Conservation (phyloP, 2,888 invertebrate species). For the Trichogramma evanescens region DNA sequence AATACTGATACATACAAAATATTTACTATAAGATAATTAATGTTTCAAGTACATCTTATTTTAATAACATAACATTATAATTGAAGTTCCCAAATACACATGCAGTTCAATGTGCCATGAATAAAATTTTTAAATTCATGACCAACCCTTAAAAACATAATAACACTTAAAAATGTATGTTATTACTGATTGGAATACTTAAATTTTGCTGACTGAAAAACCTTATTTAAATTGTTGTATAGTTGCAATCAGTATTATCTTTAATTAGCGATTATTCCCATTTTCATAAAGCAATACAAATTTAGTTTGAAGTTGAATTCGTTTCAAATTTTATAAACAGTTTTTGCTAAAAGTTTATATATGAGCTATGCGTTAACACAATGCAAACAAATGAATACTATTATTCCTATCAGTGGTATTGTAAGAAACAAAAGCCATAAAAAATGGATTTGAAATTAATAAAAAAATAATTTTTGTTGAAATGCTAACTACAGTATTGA, state of each 20-base stretch:
- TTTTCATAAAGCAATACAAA: too few relatives aligned
- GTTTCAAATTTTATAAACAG: too few relatives aligned
- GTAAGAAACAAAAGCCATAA: background rate
- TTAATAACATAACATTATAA: too few relatives aligned
- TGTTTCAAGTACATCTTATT: too few relatives aligned
- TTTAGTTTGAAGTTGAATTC: too few relatives aligned
- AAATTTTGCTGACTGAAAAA: background rate
- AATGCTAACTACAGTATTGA: background rate
- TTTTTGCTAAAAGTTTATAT: too few relatives aligned
- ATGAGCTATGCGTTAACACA: too few relatives aligned
- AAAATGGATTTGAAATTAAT: background rate
- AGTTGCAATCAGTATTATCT: background rate
- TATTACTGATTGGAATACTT: background rate
- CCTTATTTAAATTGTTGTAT: too few relatives aligned
- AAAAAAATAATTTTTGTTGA: background rate
- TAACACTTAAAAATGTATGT: background rate
- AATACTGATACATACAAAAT: too few relatives aligned
- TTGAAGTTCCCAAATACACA: slow-evolving; percentile 19
- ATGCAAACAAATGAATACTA: slow-evolving; percentile 3
- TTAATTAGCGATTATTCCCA: too few relatives aligned
- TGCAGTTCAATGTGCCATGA: slow-evolving; percentile 27
- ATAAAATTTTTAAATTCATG: slow-evolving; percentile 16
- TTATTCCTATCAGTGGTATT: background rate
- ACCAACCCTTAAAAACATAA: background rate
- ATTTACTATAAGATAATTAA: too few relatives aligned